Base-by-base conservation (phyloP, 2,888 invertebrate genomes). In the Megamerina dolium region DNA sequence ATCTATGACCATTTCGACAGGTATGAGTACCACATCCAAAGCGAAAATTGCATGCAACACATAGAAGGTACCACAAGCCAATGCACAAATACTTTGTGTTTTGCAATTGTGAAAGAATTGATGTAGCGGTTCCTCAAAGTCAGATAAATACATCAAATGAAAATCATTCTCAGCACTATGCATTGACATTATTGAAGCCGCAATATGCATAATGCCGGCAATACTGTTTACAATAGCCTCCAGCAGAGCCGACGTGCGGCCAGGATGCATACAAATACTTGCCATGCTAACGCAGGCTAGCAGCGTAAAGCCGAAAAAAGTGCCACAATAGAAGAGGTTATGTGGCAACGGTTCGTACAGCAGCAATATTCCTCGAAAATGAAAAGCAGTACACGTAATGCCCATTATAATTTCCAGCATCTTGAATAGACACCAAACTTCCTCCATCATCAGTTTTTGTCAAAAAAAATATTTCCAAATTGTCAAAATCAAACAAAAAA, bases 271-370 rank as follows among this genome's bases (percentile, higher is more conserved):
- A 12, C 36, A 49, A 10, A 55, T 54, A 40, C 41, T 52, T 6
- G 60, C 14, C 6, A 48, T 51, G 27, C 56, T 57, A 10, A 63
- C 48, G 10, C 55, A 35, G 3, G 59, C 49, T 5, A 58, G 46
- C 1, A 60, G 2, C 6, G 53, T 49, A 17, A 54, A 64, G 20
- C 55, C 56, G 29, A 59, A 49, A 34, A 56, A 65, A 10, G 59
- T 60, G 13, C 63, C 64, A 47, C 63, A 64, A 46, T 59, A 63
- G 20, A 56, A 49, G 33, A 64, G 43, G n/a, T 56, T 49, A 50
- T 64, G 63, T 1, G 56, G 54, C 5, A 59, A 14, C 1, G 61
- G 58, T 41, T 64, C 58, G 8, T 16, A 17, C 3, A 51, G 40
- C 3, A 55, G 2, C 18, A 61, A 55, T n/a, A n/a, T n/a, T 9